Evolutionary conservation across 2,888 invertebrate species (phyloP).

Genomic region (Meloe dianella): DNA sequence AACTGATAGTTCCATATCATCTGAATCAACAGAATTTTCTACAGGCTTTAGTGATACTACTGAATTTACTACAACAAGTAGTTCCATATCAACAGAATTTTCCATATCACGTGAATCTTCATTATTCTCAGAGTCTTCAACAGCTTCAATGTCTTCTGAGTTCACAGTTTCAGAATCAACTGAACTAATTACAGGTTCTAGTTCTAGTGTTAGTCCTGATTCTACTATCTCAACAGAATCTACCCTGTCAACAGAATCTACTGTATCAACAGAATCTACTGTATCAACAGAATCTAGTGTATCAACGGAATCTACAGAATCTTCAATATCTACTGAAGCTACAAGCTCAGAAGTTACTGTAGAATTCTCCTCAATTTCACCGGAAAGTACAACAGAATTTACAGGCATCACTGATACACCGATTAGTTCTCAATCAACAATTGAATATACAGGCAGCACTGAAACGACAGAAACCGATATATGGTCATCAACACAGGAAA

Average conservation of each 20-base stretch:
- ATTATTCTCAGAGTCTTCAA: constrained; percentile 26
- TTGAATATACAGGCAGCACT: no score
- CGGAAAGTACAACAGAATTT: constrained; percentile 42
- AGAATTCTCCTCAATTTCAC: constrained; percentile 29
- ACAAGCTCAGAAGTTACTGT: no score
- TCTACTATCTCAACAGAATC: constrained; percentile 9
- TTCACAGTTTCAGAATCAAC: constrained; percentile 20
- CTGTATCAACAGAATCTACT: constrained; percentile 4
- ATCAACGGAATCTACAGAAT: not conserved
- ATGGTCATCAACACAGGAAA: constrained; percentile 51
- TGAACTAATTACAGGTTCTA: not conserved
- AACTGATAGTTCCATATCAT: constrained; percentile 18
- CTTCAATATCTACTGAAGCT: constrained; percentile 3
- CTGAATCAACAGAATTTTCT: constrained; percentile 25
- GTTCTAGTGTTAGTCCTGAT: not conserved
- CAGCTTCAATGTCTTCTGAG: constrained; percentile 20
- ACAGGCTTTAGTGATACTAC: no score
- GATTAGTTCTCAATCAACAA: no score
- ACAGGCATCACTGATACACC: no score
- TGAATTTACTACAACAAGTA: no score
- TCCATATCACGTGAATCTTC: constrained; percentile 24
- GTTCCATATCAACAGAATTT: constrained; percentile 22
- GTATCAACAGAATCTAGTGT: constrained; percentile 14
- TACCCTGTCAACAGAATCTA: no score
- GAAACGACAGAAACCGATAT: constrained; percentile 41